A percentile compares a stretch with the other conserved stretches of the same genome.
Conservation (phyloP, 2,888 invertebrate genomes). For the Morpho helenor region DNA sequence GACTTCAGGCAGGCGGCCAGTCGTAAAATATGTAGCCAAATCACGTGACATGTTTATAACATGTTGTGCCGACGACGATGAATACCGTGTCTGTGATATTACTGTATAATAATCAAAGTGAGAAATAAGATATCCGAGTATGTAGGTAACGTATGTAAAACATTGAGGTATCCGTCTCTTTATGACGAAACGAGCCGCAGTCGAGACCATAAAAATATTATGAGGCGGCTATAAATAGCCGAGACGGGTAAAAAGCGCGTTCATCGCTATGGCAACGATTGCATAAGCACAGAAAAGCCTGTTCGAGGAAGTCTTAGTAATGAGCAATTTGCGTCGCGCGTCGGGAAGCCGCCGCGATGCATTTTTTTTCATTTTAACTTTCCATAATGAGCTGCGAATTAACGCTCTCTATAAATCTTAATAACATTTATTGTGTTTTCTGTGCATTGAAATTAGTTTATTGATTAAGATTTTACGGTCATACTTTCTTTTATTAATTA, state of each 20-base stretch:
- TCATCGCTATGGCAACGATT: slow-evolving; percentile 42
- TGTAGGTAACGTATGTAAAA: slow-evolving; percentile 2
- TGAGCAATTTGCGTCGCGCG: slow-evolving; percentile 54
- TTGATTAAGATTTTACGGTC: too few relatives aligned
- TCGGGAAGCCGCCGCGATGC: slow-evolving; percentile 33
- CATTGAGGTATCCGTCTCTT: not conserved
- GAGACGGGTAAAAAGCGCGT: slow-evolving; percentile 34
- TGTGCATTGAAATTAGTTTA: too few relatives aligned
- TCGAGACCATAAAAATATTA: slow-evolving; percentile 15
- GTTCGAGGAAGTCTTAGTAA: slow-evolving; percentile 56
- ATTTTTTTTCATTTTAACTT: slow-evolving; percentile 38
- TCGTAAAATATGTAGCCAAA: too few relatives aligned
- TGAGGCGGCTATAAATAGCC: slow-evolving; percentile 25
- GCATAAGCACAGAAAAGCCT: slow-evolving; percentile 47
- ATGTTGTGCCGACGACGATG: too few relatives aligned
- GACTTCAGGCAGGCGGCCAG: too few relatives aligned
- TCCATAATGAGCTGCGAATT: slow-evolving; percentile 67
- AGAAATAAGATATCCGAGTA: not conserved
- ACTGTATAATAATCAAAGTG: too few relatives aligned
- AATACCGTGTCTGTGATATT: too few relatives aligned
- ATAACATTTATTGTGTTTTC: slow-evolving; percentile 39
- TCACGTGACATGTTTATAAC: too few relatives aligned
- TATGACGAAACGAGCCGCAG: slow-evolving; percentile 12
- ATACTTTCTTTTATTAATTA: too few relatives aligned
- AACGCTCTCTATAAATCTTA: slow-evolving; percentile 33